Percentiles rank a stretch among this genome's conserved stretches.
Evolutionary conservation across 2,888 invertebrate species (phyloP).

Genomic region (Zaprionus lineosus): DNA sequence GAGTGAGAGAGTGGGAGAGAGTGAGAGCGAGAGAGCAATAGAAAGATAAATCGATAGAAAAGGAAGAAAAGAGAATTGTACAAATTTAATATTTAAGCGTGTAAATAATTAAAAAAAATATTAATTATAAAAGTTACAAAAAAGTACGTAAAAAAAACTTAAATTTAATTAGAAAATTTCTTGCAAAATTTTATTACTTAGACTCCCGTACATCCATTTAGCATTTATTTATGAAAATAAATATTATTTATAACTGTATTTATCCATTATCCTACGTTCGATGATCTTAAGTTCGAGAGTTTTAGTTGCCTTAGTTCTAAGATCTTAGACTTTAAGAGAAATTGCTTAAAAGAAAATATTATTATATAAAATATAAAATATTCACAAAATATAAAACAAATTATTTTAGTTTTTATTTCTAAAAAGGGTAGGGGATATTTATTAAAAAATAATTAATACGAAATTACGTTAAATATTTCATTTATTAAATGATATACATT

Average conservation of each 20-base stretch:
- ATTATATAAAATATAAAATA: constrained; percentile 74
- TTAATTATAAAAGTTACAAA: constrained; percentile 5
- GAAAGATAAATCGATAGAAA: constrained; percentile 18
- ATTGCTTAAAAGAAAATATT: constrained; percentile 45
- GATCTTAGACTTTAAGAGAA: constrained; percentile 42
- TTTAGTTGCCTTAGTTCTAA: constrained; percentile 39
- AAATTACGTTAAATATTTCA: no score
- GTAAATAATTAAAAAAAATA: constrained; percentile 42
- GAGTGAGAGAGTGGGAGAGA: constrained; percentile 8
- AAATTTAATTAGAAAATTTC: constrained; percentile 71
- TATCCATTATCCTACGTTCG: no score
- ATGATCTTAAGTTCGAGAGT: no score
- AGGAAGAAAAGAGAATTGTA: constrained; percentile 49
- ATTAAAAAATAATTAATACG: no score
- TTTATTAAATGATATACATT: no score
- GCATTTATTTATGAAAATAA: constrained; percentile 53
- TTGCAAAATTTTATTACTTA: constrained; percentile 41
- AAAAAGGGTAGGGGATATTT: neutral
- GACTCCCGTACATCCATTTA: constrained; percentile 47
- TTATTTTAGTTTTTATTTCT: no score
- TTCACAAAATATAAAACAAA: constrained; percentile 47
- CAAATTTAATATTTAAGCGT: constrained; percentile 63
- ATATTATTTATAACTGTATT: constrained; percentile 49
- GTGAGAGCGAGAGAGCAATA: constrained; percentile 6
- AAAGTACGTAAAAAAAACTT: constrained; percentile 35